Conservation (phyloP, 2,113 vertebrate species). For the Bufo bufo region DNA sequence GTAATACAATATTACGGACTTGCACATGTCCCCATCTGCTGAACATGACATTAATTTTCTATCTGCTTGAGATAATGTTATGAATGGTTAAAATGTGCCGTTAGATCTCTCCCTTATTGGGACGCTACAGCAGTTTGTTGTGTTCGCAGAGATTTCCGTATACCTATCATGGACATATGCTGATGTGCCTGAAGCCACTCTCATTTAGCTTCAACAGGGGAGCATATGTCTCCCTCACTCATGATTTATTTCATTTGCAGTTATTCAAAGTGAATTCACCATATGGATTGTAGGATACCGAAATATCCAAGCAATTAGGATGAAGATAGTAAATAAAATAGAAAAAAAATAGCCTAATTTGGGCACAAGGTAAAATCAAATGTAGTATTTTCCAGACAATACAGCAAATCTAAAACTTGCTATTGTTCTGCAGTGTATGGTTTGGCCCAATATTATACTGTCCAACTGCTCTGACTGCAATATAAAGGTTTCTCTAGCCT, state of each 20-base stretch:
- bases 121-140: background rate
- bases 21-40: background rate
- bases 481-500: no score
- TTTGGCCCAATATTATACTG: background rate
- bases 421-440: background rate
- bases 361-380: no score
- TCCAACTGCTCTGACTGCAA: background rate
- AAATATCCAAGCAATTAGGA: background rate
- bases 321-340: slow-evolving; percentile 11
- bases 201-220: slow-evolving; percentile 12
- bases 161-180: slow-evolving; percentile 22
- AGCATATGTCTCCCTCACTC: slow-evolving; percentile 27
- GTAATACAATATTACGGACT: no score
- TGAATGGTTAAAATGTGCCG: slow-evolving; percentile 20
- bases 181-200: slow-evolving; percentile 13
- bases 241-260: slow-evolving; percentile 29
- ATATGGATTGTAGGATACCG: slow-evolving; percentile 33
- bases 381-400: background rate
- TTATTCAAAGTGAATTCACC: slow-evolving; percentile 37
- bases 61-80: slow-evolving; percentile 1
- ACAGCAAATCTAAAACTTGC: background rate
- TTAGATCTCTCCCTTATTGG: background rate
- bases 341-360: background rate
- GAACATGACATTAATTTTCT: slow-evolving; percentile 1
- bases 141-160: background rate